A percentile compares a stretch with the other conserved stretches of the same genome.
These are phyloP conservation scores for Cotesia vestalis DNA, from an alignment of 1,140 invertebrate genomes.

Conservation along the genomic window DNA sequence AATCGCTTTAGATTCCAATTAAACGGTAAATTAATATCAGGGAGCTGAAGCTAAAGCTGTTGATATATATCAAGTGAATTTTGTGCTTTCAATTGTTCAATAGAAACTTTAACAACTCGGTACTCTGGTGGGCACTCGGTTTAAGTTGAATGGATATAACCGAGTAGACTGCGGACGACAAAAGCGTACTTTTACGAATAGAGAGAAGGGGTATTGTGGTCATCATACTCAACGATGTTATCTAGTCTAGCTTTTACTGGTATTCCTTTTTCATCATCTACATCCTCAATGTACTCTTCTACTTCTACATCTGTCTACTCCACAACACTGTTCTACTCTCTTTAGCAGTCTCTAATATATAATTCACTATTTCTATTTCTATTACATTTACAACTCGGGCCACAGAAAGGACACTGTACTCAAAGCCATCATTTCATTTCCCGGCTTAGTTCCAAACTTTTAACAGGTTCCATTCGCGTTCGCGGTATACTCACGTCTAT, in stretches of 20 bases:
- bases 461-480: conserved; percentile 36
- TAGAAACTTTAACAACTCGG: conserved; percentile 42
- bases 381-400: neutral
- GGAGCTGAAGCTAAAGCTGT: neutral
- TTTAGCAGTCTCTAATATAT: neutral
- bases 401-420: too few species aligned
- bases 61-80: conserved; percentile 36
- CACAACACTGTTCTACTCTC: conserved; percentile 7
- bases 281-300: too few species aligned
- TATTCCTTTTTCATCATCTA: too few species aligned
- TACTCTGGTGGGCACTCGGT: conserved; percentile 4
- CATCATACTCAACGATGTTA: too few species aligned
- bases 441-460: conserved; percentile 37
- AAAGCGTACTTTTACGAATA: too few species aligned
- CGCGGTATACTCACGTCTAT: neutral
- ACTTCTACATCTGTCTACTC: too few species aligned
- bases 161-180: too few species aligned
- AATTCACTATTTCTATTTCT: too few species aligned
- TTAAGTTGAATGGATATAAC: too few species aligned
- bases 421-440: conserved; percentile 18
- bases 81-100: conserved; percentile 39
- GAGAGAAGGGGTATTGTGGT: too few species aligned
- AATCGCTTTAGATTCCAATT: too few species aligned
- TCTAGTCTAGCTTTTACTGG: too few species aligned
- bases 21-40: conserved; percentile 3